Conservation (phyloP, 2,797 vertebrate genomes). For the Pristis pectinata region DNA sequence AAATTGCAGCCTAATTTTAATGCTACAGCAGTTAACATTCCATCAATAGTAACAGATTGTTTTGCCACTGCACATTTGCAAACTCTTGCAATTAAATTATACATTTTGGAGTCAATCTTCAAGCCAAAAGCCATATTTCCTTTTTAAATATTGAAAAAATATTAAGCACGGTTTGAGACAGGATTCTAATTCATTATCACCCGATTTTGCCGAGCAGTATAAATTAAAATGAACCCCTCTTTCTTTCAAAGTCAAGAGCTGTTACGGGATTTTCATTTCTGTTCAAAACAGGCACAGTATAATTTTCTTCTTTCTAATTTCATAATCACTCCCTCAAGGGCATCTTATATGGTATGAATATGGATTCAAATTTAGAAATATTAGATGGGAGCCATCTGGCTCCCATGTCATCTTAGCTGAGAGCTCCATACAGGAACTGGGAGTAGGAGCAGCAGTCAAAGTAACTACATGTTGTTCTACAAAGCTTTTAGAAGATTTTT, state of each 20-base stretch:
- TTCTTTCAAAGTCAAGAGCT: not conserved
- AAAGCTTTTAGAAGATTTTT: not conserved
- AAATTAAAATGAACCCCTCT: not conserved
- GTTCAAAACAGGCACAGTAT: not conserved
- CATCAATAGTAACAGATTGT: not conserved
- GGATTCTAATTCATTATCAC: not conserved
- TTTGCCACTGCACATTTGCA: not conserved
- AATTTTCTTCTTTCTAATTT: constrained; percentile 1
- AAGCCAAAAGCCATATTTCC: not conserved
- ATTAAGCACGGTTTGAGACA: not conserved
- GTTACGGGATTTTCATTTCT: not conserved
- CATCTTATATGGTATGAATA: not conserved
- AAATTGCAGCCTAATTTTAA: not conserved
- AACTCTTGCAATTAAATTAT: not conserved
- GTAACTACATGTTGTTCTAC: not conserved
- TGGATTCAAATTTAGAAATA: constrained; percentile 21
- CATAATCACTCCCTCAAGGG: not conserved
- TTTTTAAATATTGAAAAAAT: not conserved
- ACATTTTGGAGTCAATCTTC: not conserved
- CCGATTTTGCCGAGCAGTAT: not conserved
- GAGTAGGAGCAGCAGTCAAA: not conserved
- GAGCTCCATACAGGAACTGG: not conserved
- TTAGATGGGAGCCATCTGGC: not conserved
- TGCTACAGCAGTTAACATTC: not conserved
- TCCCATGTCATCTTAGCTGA: not conserved